These are phyloP conservation scores for Lagocephalus sceleratus DNA, from an alignment of 2,797 vertebrate genomes.

Conservation along the genomic window DNA sequence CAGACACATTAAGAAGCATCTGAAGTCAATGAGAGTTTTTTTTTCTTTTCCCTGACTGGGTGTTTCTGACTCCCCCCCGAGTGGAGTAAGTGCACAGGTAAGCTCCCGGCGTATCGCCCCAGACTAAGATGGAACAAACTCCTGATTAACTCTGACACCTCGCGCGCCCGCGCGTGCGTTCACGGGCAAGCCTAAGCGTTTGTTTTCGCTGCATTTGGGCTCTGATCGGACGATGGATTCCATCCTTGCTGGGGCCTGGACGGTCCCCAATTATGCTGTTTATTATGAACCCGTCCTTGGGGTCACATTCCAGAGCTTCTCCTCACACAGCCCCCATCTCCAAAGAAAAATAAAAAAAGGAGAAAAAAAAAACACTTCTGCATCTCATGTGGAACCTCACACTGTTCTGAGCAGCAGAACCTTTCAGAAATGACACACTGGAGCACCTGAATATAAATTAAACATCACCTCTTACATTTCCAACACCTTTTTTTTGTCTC, in stretches of 20 bases:
- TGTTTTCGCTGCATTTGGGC: slow-evolving; percentile 5
- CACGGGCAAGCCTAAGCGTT: slow-evolving; percentile 17
- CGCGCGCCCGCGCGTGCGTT: background rate
- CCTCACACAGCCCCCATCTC: slow-evolving; percentile 21
- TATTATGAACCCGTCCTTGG: slow-evolving; percentile 37
- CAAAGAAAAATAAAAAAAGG: slow-evolving; percentile 22
- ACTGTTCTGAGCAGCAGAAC: too few species aligned
- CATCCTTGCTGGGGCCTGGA: slow-evolving; percentile 31
- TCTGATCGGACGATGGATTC: slow-evolving; percentile 40
- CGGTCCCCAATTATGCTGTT: slow-evolving; percentile 42
- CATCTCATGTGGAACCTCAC: slow-evolving; percentile 26
- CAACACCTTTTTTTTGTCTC: slow-evolving; percentile 17
- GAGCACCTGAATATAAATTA: slow-evolving; percentile 34
- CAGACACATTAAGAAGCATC: slow-evolving; percentile 34
- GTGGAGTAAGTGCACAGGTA: slow-evolving; percentile 71
- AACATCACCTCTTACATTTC: slow-evolving; percentile 38
- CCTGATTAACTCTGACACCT: slow-evolving; percentile 55
- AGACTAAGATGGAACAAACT: slow-evolving; percentile 67
- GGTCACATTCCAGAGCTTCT: slow-evolving; percentile 36
- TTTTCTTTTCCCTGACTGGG: slow-evolving; percentile 67
- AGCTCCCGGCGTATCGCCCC: slow-evolving; percentile 61
- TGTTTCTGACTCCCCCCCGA: slow-evolving; percentile 58
- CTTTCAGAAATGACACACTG: slow-evolving; percentile 12
- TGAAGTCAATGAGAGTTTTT: slow-evolving; percentile 42
- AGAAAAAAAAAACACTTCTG: slow-evolving; percentile 30